phyloP scores from a whole-genome alignment of 30 jellyfish, hydroid and myxozoan species.

The Chironex yamaguchii region DNA sequence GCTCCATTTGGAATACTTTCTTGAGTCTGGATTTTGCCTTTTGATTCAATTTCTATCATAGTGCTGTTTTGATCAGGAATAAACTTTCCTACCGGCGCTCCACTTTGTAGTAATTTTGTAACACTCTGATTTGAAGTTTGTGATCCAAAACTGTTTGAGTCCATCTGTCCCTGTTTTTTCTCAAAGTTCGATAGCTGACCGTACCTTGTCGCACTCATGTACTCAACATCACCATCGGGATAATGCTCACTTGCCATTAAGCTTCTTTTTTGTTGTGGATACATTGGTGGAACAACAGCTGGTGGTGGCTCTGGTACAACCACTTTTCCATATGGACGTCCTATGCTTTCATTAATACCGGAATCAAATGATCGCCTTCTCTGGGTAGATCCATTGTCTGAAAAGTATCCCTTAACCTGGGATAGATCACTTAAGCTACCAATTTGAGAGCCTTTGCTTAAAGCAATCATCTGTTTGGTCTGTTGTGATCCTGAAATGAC shows the following conservation, averaged over 20 bases:
- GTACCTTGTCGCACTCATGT: too few species aligned
- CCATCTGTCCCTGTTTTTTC: too few species aligned
- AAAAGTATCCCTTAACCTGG: background rate
- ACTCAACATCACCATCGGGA: too few species aligned
- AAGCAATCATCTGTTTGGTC: background rate
- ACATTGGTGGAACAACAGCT: background rate
- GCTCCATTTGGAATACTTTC: constrained; percentile 55
- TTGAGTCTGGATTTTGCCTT: too few species aligned
- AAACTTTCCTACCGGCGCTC: too few species aligned
- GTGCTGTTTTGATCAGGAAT: too few species aligned
- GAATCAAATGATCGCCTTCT: background rate
- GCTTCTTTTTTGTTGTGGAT: background rate
- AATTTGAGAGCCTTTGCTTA: constrained; percentile 30
- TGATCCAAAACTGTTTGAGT: too few species aligned
- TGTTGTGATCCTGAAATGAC: background rate
- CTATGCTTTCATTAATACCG: background rate
- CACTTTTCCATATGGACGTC: background rate
- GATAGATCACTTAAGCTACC: constrained; percentile 48
- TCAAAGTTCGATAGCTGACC: too few species aligned
- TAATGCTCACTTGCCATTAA: too few species aligned
- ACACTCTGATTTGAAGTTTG: too few species aligned
- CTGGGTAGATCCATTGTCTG: background rate
- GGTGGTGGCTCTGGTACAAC: background rate
- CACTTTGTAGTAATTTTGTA: too few species aligned
- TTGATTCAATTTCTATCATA: too few species aligned